Percentiles rank a stretch among this genome's conserved stretches.
These are phyloP conservation scores for Perizoma flavofasciatum DNA, from an alignment of 2,888 invertebrate genomes.

Conservation along the genomic window DNA sequence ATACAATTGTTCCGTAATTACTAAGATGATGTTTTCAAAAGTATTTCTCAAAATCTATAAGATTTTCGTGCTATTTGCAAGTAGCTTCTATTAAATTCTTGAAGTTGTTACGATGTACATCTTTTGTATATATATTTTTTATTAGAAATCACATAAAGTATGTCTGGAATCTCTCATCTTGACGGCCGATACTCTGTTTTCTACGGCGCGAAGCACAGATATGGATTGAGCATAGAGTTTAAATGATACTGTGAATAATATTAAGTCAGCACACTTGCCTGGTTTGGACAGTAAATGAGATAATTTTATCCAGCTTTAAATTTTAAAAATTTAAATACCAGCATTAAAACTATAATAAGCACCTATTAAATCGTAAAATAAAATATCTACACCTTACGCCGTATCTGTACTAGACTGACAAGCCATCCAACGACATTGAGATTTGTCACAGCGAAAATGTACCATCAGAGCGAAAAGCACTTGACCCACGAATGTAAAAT, in stretches of 20 bases:
- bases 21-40: not conserved
- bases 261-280: no score
- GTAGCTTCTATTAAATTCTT: constrained; percentile 13
- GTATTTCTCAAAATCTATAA: constrained; percentile 9
- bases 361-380: no score
- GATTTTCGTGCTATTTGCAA: not conserved
- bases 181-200: constrained; percentile 55
- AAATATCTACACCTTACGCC: constrained; percentile 19
- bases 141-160: constrained; percentile 47
- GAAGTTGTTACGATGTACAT: constrained; percentile 13
- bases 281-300: no score
- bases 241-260: no score
- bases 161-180: constrained; percentile 60
- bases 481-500: not conserved
- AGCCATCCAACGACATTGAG: constrained; percentile 33
- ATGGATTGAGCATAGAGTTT: constrained; percentile 8
- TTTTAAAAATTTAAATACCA: no score
- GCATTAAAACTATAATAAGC: no score
- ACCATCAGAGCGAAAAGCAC: constrained; percentile 59
- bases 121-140: constrained; percentile 29
- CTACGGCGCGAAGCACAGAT: constrained; percentile 54
- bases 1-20: no score
- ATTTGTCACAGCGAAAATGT: constrained; percentile 54
- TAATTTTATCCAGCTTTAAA: no score
- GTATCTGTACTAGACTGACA: constrained; percentile 32